Evolutionary conservation across 2,888 invertebrate genomes (phyloP).

Genomic region (Prenolepis imparis): DNA sequence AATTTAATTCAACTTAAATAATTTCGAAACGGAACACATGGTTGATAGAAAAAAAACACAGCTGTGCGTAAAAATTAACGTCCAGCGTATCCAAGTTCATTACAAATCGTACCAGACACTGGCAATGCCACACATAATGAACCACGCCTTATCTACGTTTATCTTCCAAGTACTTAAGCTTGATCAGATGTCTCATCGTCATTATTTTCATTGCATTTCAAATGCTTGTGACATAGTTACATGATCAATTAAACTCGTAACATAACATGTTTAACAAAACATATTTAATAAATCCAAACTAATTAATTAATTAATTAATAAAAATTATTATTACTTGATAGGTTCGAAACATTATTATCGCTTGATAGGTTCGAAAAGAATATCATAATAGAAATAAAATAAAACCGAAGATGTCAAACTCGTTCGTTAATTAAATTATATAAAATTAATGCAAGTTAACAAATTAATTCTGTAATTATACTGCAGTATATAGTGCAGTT

Average conservation of each 20-base stretch:
- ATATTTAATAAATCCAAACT: not conserved
- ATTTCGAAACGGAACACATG: not conserved
- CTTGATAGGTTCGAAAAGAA: no score
- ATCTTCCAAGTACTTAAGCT: constrained; percentile 59
- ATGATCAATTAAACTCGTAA: constrained; percentile 57
- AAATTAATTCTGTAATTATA: no score
- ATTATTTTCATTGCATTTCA: constrained; percentile 67
- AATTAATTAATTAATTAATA: no score
- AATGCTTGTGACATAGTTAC: constrained; percentile 11
- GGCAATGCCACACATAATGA: constrained; percentile 58
- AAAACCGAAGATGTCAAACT: not conserved
- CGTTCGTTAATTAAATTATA: no score
- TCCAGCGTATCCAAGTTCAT: constrained; percentile 64
- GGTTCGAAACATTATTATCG: no score
- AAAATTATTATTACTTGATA: not conserved
- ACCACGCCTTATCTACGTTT: constrained; percentile 69
- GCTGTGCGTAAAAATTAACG: constrained; percentile 9
- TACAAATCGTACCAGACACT: constrained; percentile 55
- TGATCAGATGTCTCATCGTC: constrained; percentile 48
- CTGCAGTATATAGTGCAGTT: no score
- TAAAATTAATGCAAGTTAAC: no score
- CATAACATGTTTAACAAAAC: not conserved
- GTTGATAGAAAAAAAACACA: not conserved
- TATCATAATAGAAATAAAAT: not conserved
- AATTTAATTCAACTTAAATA: not conserved